Percentiles rank a stretch among this genome's conserved stretches.
Evolutionary conservation across 2,113 vertebrate species (phyloP).

Genomic region (Proterorhinus semilunaris): DNA sequence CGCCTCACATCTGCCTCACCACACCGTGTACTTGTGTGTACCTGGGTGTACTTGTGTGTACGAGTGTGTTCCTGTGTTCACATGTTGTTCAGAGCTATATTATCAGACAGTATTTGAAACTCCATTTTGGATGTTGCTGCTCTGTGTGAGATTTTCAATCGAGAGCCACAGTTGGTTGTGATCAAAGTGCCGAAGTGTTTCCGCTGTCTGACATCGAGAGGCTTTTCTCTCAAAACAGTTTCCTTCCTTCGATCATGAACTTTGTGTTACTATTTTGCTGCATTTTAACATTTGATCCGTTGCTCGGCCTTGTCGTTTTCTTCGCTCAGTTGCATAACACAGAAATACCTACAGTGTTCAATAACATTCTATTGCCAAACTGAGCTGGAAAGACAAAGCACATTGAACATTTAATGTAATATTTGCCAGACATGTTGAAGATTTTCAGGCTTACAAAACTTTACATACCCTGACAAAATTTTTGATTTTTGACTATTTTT

Average conservation of each 20-base stretch:
- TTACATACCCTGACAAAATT: too few relatives aligned
- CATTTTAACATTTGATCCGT: not conserved
- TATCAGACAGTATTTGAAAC: not conserved
- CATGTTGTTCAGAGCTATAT: not conserved
- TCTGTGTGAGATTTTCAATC: not conserved
- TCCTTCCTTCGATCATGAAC: not conserved
- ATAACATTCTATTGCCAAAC: not conserved
- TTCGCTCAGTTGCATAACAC: not conserved
- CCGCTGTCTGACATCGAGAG: not conserved
- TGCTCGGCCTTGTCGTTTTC: not conserved
- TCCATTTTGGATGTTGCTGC: slow-evolving; percentile 17
- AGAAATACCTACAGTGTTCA: not conserved
- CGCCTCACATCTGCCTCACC: slow-evolving; percentile 44
- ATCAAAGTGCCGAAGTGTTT: slow-evolving; percentile 35
- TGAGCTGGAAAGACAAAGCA: not conserved
- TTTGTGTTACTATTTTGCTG: slow-evolving; percentile 27
- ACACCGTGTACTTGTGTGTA: not conserved
- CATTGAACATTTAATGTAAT: not conserved
- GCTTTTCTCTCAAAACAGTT: slow-evolving; percentile 13
- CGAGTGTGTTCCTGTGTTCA: not conserved
- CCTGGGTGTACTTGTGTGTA: not conserved
- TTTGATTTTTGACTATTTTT: too few relatives aligned
- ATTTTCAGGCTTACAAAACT: too few relatives aligned
- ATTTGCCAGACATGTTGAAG: too few relatives aligned
- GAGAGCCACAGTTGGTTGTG: slow-evolving; percentile 20